phyloP scores from a whole-genome alignment of 1,140 invertebrate genomes.

The Pemphigus obesinymphae region DNA sequence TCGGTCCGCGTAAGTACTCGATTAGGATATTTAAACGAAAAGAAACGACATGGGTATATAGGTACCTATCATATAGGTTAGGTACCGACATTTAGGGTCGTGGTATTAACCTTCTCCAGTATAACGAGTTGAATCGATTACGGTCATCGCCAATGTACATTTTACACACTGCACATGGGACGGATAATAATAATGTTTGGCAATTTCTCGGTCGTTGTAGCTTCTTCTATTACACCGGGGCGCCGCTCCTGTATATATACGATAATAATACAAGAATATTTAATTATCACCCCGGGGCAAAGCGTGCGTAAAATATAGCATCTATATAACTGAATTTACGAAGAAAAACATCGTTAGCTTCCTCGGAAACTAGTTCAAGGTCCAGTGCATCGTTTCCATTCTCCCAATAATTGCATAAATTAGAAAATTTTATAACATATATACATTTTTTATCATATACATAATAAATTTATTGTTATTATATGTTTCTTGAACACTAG shows the following conservation, averaged over 20 bases:
- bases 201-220: not conserved
- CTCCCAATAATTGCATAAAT: not conserved
- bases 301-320: not conserved
- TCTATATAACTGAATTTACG: not conserved
- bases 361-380: conserved; percentile 30
- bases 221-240: conserved; percentile 9
- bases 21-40: too few relatives aligned
- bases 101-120: too few relatives aligned
- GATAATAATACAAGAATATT: not conserved
- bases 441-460: not conserved
- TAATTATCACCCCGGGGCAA: not conserved
- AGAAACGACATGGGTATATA: too few relatives aligned
- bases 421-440: too few relatives aligned
- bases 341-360: not conserved
- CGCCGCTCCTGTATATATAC: not conserved
- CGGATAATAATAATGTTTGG: too few relatives aligned
- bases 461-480: not conserved
- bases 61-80: too few relatives aligned
- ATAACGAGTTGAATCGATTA: too few relatives aligned
- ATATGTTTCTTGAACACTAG: not conserved
- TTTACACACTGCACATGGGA: too few relatives aligned
- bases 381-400: conserved; percentile 24
- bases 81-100: too few relatives aligned
- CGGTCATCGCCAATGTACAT: too few relatives aligned
- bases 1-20: too few relatives aligned